Conservation (phyloP, 2,888 invertebrate species). For the Ichneumoninae sp. region DNA sequence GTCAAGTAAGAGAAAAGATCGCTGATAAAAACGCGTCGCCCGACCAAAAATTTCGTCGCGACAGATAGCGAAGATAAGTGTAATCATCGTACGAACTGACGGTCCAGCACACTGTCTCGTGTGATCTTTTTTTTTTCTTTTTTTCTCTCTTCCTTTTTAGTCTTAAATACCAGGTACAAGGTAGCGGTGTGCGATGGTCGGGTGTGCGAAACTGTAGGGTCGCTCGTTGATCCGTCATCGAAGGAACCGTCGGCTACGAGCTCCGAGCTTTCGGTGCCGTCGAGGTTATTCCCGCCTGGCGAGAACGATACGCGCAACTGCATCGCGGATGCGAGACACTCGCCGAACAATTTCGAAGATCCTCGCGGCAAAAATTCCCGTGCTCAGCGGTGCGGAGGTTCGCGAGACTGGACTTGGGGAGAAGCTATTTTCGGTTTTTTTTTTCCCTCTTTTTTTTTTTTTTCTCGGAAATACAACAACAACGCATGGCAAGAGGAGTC, state of each 20-base stretch:
- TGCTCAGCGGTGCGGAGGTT: neutral
- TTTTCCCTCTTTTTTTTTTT: neutral
- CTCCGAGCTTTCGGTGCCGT: neutral
- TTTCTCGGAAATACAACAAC: constrained; percentile 2
- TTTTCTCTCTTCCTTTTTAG: neutral
- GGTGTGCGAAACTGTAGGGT: neutral
- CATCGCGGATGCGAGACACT: constrained; percentile 18
- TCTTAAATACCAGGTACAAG: neutral
- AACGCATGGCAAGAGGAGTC: constrained; percentile 65
- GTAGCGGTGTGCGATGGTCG: neutral
- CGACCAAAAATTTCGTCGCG: constrained; percentile 46
- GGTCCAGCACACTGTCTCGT: neutral
- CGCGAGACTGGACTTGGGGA: neutral
- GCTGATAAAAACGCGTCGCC: constrained; percentile 40
- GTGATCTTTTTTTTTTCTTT: neutral
- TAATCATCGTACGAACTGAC: constrained; percentile 38
- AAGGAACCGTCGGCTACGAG: neutral
- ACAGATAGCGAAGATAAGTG: constrained; percentile 63
- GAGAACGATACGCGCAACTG: neutral
- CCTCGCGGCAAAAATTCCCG: neutral
- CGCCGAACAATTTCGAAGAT: neutral
- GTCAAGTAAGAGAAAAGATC: constrained; percentile 13
- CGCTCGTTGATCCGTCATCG: neutral
- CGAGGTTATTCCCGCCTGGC: constrained; percentile 28
- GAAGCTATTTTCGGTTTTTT: neutral